Conservation (phyloP, 2,888 invertebrate species). For the Macrophya alboannulata region DNA sequence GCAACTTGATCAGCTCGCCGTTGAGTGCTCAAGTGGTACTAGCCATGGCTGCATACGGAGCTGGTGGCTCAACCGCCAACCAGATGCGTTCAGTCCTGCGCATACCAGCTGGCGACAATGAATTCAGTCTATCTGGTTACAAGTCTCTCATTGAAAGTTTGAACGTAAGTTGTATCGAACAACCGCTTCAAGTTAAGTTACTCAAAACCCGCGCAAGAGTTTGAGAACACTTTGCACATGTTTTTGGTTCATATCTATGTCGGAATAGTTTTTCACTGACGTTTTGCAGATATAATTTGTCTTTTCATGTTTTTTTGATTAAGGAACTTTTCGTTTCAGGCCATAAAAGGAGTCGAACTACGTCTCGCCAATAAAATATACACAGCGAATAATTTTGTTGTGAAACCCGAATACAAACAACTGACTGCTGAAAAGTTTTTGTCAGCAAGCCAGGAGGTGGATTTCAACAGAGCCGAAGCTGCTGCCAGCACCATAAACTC, state of each 20-base stretch:
- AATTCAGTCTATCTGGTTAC: conserved; percentile 64
- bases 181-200: neutral
- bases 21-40: conserved; percentile 67
- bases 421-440: conserved; percentile 85
- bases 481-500: conserved; percentile 80
- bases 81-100: conserved; percentile 69
- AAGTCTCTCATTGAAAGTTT: conserved; percentile 67
- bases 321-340: conserved; percentile 62
- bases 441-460: conserved; percentile 84
- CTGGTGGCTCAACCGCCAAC: conserved; percentile 68
- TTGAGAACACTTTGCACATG: too few relatives aligned
- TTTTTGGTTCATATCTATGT: neutral
- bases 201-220: neutral
- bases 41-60: conserved; percentile 71
- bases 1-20: conserved; percentile 74
- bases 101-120: conserved; percentile 64
- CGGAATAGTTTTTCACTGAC: too few relatives aligned
- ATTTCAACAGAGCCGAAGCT: conserved; percentile 82
- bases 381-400: conserved; percentile 79
- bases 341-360: conserved; percentile 75
- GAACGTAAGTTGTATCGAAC: conserved; percentile 65
- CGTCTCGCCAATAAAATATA: too few relatives aligned
- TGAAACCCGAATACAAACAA: conserved; percentile 82
- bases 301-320: neutral
- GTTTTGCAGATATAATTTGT: neutral